These are phyloP conservation scores for Stomatorhinus ivindoensis DNA, from an alignment of 2,113 vertebrate genomes.

Conservation along the genomic window DNA sequence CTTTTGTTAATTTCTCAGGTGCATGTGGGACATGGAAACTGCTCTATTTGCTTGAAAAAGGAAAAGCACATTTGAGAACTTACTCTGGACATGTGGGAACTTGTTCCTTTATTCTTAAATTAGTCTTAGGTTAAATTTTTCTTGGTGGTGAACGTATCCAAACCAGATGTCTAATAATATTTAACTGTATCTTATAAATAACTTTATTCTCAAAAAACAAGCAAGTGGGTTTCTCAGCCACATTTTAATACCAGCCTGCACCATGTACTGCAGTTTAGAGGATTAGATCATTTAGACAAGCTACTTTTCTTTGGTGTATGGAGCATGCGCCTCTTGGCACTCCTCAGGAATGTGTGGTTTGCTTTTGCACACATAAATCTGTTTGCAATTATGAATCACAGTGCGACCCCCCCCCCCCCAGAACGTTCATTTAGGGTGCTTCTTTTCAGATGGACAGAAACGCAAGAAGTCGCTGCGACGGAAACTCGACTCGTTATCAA, in stretches of 20 bases:
- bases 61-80: background rate
- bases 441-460: constrained; percentile 83
- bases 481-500: constrained; percentile 89
- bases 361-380: background rate
- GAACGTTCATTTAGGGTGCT: constrained; percentile 10
- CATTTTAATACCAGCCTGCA: background rate
- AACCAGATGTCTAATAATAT: background rate
- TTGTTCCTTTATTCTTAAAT: background rate
- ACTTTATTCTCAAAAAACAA: background rate
- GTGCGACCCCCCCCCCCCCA: background rate
- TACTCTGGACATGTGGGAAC: background rate
- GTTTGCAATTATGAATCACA: background rate
- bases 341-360: background rate
- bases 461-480: constrained; percentile 91
- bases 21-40: background rate
- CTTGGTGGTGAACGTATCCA: background rate
- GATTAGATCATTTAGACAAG: background rate
- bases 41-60: background rate
- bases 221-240: background rate
- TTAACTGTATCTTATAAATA: background rate
- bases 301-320: background rate
- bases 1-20: background rate
- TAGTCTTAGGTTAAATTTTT: background rate
- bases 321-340: background rate
- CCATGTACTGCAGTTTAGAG: background rate